phyloP scores from a whole-genome alignment of 1,140 invertebrate species.

The Drosophila ananassae region DNA sequence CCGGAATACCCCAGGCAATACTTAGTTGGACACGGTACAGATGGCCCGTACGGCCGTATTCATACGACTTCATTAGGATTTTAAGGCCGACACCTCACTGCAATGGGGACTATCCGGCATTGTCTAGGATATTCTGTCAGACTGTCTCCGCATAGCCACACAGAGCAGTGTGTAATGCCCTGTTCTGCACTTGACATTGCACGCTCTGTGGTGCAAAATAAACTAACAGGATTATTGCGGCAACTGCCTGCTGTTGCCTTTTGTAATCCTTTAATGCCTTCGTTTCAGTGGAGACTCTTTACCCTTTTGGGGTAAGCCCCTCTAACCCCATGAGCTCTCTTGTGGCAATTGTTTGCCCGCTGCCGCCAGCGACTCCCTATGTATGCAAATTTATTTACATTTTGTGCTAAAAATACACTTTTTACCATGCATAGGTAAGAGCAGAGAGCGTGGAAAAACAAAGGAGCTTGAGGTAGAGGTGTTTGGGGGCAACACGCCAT shows the following conservation, averaged over 20 bases:
- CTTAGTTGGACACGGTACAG: conserved; percentile 40
- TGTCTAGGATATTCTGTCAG: conserved; percentile 55
- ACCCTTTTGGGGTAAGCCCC: conserved; percentile 3
- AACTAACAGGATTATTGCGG: conserved; percentile 76
- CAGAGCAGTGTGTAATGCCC: neutral
- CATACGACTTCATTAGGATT: conserved; percentile 49
- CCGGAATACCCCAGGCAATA: conserved; percentile 22
- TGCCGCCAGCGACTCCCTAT: conserved; percentile 37
- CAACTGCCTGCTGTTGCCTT: conserved; percentile 55
- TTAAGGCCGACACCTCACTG: conserved; percentile 44
- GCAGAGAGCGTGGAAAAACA: conserved; percentile 46
- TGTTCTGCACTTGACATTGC: conserved; percentile 67
- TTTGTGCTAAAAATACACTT: conserved; percentile 70
- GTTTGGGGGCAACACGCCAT: conserved; percentile 57
- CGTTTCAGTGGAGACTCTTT: conserved; percentile 16
- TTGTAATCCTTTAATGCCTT: conserved; percentile 72
- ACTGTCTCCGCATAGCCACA: conserved; percentile 21
- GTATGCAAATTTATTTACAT: conserved; percentile 78
- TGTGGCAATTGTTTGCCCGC: conserved; percentile 36
- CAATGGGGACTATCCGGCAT: conserved; percentile 23
- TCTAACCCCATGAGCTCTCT: conserved; percentile 10
- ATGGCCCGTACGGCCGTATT: conserved; percentile 22
- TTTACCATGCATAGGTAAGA: conserved; percentile 27
- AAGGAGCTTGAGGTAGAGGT: conserved; percentile 40
- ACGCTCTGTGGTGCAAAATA: conserved; percentile 60